Conservation (phyloP, 2,888 invertebrate genomes). For the Zootermopsis nevadensis region DNA sequence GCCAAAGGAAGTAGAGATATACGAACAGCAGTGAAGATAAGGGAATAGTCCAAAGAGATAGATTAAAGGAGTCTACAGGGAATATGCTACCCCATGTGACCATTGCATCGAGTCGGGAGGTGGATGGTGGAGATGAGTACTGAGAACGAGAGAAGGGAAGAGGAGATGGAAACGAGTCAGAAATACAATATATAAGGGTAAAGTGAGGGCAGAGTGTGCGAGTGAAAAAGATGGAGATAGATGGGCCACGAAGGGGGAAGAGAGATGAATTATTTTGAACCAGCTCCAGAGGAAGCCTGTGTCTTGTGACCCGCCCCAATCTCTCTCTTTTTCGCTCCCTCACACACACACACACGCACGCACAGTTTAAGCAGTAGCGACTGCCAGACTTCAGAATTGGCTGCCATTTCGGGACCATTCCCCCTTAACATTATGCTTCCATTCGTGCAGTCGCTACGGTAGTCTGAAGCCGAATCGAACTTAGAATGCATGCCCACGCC, state of each 20-base stretch:
- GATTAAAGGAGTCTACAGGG: not conserved
- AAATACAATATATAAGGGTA: constrained; percentile 32
- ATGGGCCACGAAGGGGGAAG: not conserved
- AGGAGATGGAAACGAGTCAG: constrained; percentile 9
- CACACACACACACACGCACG: not conserved
- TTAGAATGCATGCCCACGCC: not conserved
- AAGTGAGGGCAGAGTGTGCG: not conserved
- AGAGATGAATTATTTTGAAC: constrained; percentile 39
- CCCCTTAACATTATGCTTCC: not conserved
- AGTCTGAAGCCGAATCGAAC: not conserved
- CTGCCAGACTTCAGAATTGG: not conserved
- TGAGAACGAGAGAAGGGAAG: not conserved
- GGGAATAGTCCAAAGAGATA: not conserved
- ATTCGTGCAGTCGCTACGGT: not conserved
- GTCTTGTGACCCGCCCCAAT: not conserved
- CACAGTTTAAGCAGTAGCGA: not conserved
- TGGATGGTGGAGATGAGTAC: constrained; percentile 26
- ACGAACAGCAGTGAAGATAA: constrained; percentile 1
- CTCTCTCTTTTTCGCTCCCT: not conserved
- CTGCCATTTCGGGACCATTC: not conserved
- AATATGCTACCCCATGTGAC: not conserved
- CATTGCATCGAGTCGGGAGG: not conserved
- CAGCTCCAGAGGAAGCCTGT: constrained; percentile 10
- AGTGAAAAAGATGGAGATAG: not conserved
- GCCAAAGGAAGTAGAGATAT: not conserved